These are phyloP conservation scores for Halcyon senegalensis DNA, from an alignment of 2,113 vertebrate species.

Conservation along the genomic window DNA sequence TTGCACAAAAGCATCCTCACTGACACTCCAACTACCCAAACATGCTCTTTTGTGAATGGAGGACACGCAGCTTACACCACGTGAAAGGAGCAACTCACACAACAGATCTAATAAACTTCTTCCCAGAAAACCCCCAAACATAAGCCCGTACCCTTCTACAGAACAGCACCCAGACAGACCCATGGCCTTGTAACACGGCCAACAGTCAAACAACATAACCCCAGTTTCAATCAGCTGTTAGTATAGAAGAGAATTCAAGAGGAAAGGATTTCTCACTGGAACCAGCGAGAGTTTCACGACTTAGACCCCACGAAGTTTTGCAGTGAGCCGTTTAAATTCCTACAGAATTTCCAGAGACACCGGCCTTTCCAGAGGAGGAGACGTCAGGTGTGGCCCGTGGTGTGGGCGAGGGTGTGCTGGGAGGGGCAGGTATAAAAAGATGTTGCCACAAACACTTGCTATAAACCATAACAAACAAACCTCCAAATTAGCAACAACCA, in stretches of 20 bases:
- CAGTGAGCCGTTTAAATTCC: not conserved
- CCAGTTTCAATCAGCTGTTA: not conserved
- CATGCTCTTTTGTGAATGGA: not conserved
- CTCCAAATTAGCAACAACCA: not conserved
- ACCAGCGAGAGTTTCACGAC: too few species aligned
- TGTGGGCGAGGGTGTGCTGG: conserved; percentile 20
- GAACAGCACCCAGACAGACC: not conserved
- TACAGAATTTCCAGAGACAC: not conserved
- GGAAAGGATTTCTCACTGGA: not conserved
- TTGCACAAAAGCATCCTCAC: not conserved
- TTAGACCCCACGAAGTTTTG: too few species aligned
- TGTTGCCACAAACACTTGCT: conserved; percentile 30
- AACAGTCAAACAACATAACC: not conserved
- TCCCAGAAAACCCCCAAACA: not conserved
- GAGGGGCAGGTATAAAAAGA: not conserved
- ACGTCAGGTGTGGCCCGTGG: not conserved
- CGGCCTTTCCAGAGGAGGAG: not conserved
- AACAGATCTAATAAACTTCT: not conserved
- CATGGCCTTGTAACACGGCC: not conserved
- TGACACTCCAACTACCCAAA: not conserved
- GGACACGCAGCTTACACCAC: not conserved
- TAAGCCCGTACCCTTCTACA: not conserved
- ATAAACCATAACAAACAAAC: conserved; percentile 20
- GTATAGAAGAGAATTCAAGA: not conserved
- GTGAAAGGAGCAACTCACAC: not conserved